Base-by-base conservation (phyloP, 2,797 vertebrate genomes). In the Melanotaenia boesemani region DNA sequence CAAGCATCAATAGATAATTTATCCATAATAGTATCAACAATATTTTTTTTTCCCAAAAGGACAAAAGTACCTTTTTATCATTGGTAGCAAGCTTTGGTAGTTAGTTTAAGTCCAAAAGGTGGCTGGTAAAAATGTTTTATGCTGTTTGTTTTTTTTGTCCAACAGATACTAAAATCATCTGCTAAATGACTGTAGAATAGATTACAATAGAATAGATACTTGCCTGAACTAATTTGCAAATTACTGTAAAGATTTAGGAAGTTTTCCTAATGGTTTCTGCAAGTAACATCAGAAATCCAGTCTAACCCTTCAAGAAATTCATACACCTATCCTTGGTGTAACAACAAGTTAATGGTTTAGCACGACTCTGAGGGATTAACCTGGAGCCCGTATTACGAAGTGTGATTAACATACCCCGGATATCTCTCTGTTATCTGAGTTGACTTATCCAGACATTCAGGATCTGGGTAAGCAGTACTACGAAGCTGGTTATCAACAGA, bases 251-350 rank as follows among this genome's bases (percentile, higher is more conserved):
- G 16, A 28, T 30, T 67, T 30, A 60, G 6, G 36, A 59, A 32
- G n/a, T 66, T 59, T 78, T 67, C 9, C 12, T 59, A 26, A 54
- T 28, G 32, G 34, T 34, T 71, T 63, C 36, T 55, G 13, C 24
- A 58, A 24, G 10, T 39, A 36, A 36, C 37, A 59, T 55, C 48
- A 32, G 13, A 32, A 56, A 52, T 10, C 44, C 48, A 34, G 61
- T 22, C 50, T 8, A 50, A 63, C 52, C n/a, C 57, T 12, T n/a
- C 11, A n/a, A 28, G 20, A 57, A 44, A 73, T 50, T 46, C 28
- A 66, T 56, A 46, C 16, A 16, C n/a, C n/a, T 52, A 4, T 12
- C 48, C 1, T 22, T 22, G n/a, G n/a, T 52, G 48, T 44, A 24
- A 50, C 36, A 44, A n/a, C 52, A 34, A 48, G 41, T 50, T 69